A percentile compares a stretch with the other conserved stretches of the same genome.
Conservation (phyloP, 2,113 vertebrate species). For the Paracanthobrama guichenoti region DNA sequence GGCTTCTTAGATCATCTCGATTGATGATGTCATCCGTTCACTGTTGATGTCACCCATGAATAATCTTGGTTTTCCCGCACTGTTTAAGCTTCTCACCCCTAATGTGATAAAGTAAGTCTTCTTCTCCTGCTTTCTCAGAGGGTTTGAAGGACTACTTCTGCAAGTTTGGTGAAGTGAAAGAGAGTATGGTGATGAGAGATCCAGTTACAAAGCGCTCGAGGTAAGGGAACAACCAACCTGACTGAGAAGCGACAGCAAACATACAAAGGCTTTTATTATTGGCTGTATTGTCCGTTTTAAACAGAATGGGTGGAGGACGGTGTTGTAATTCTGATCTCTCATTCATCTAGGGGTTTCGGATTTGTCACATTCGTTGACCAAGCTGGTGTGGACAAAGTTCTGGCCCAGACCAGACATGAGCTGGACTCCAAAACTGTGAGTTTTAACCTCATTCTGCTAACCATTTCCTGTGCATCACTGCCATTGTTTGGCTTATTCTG, state of each 20-base stretch:
- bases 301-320: slow-evolving; percentile 55
- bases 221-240: slow-evolving; percentile 77
- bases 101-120: not conserved
- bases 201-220: slow-evolving; percentile 99
- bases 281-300: slow-evolving; percentile 65
- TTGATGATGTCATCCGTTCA: slow-evolving; percentile 3
- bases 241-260: slow-evolving; percentile 41
- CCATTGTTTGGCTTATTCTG: not conserved
- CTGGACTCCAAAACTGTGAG: slow-evolving; percentile 99
- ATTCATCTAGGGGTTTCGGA: slow-evolving; percentile 88
- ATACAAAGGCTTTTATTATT: slow-evolving; percentile 71
- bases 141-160: slow-evolving; percentile 98
- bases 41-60: not conserved
- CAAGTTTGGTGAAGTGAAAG: slow-evolving; percentile 99
- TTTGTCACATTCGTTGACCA: slow-evolving; percentile 99
- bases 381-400: slow-evolving; percentile 97
- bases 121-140: slow-evolving; percentile 74
- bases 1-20: slow-evolving; percentile 16
- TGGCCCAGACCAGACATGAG: slow-evolving; percentile 96
- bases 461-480: not conserved
- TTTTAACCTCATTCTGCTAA: slow-evolving; percentile 47
- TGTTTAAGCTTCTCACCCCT: not conserved
- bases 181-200: slow-evolving; percentile 99
- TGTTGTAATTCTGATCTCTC: slow-evolving; percentile 53
- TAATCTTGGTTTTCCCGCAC: not conserved